A percentile compares a stretch with the other conserved stretches of the same genome.
Conservation (phyloP, 2,113 vertebrate genomes). For the Nestor notabilis region DNA sequence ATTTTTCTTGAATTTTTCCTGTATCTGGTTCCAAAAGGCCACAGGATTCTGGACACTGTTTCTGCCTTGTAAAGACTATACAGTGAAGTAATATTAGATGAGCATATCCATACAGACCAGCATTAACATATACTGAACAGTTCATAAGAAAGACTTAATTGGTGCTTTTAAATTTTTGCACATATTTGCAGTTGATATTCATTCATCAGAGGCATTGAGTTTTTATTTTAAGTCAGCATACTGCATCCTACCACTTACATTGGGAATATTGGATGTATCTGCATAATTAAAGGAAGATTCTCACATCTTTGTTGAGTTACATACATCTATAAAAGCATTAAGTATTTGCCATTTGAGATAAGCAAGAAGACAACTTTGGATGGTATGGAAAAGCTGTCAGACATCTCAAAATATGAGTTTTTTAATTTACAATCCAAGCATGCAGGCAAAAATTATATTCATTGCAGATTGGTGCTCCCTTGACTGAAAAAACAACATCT, state of each 20-base stretch:
- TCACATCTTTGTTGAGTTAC: background rate
- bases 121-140: background rate
- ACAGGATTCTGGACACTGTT: background rate
- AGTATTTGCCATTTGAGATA: background rate
- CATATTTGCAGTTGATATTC: rapidly evolving
- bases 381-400: background rate
- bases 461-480: background rate
- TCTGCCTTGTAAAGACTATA: background rate
- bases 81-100: too few relatives aligned
- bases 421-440: background rate
- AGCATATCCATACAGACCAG: background rate
- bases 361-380: background rate
- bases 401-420: background rate
- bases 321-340: background rate
- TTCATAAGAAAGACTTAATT: background rate
- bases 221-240: background rate
- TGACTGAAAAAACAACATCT: background rate
- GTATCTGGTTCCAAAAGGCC: background rate
- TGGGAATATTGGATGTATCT: background rate
- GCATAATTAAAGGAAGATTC: background rate
- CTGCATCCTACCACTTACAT: background rate
- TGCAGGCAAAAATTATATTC: background rate
- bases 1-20: background rate
- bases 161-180: background rate
- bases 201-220: background rate